These are phyloP conservation scores for Anastrepha obliqua DNA, from an alignment of 1,140 invertebrate species.

Conservation along the genomic window DNA sequence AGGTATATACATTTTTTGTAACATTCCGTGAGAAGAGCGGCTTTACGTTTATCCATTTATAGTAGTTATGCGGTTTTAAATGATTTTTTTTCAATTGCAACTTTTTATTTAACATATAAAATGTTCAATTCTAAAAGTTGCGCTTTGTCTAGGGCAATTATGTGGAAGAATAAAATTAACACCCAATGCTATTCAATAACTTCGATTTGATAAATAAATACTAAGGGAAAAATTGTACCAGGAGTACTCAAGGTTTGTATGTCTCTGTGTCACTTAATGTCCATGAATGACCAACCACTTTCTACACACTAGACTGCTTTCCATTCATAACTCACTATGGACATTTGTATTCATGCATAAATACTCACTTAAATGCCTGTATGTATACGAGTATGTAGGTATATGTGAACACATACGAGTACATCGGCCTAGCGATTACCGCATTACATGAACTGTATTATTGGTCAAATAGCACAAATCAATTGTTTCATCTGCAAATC, in stretches of 20 bases:
- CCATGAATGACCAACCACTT: constrained; percentile 34
- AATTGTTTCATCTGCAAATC: constrained; percentile 73
- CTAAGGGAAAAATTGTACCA: no score
- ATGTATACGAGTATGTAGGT: neutral
- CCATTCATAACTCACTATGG: constrained; percentile 50
- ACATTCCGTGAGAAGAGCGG: no score
- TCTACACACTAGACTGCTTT: constrained; percentile 46
- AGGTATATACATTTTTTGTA: no score
- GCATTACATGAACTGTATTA: constrained; percentile 69
- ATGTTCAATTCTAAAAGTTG: neutral
- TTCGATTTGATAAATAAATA: no score
- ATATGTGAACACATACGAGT: neutral
- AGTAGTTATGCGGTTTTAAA: no score
- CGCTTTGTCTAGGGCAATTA: no score
- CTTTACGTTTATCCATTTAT: no score
- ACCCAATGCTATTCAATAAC: no score
- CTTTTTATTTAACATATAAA: neutral
- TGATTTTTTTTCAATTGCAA: no score
- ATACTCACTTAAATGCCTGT: neutral
- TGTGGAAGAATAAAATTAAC: no score
- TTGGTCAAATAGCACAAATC: constrained; percentile 68
- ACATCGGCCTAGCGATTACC: constrained; percentile 58
- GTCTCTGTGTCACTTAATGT: no score
- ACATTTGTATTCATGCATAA: neutral
- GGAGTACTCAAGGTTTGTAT: no score